Percentiles rank a stretch among this genome's conserved stretches.
Evolutionary conservation across 2,888 invertebrate species (phyloP).

Genomic region (Drosophila meridiana): DNA sequence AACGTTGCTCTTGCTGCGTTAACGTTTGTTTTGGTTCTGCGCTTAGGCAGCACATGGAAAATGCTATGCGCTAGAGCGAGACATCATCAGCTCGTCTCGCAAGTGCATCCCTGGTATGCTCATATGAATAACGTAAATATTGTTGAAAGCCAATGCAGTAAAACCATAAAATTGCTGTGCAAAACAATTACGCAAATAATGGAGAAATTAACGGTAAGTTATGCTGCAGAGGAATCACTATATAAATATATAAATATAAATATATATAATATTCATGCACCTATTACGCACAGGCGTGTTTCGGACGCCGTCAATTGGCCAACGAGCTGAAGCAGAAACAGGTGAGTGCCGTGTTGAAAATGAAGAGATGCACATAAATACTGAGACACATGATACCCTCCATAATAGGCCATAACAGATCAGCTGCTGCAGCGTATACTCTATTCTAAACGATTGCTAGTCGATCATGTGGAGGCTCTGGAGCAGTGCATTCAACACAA

Average conservation of each 20-base stretch:
- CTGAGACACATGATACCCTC: neutral
- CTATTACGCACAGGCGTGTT: constrained; percentile 34
- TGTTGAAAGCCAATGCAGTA: constrained; percentile 32
- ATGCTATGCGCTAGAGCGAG: constrained; percentile 20
- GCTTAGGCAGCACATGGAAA: neutral
- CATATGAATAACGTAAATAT: constrained; percentile 49
- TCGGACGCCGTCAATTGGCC: constrained; percentile 57
- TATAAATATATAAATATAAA: neutral
- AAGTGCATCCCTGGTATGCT: constrained; percentile 36
- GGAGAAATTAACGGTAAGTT: constrained; percentile 50
- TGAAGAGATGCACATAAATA: constrained; percentile 15
- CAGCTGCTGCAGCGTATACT: constrained; percentile 79
- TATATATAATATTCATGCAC: neutral
- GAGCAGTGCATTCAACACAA: constrained; percentile 76
- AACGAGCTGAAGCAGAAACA: constrained; percentile 82
- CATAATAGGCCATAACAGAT: constrained; percentile 71
- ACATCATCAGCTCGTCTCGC: constrained; percentile 4
- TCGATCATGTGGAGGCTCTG: constrained; percentile 84
- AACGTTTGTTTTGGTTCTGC: constrained; percentile 33
- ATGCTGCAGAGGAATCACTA: too few species aligned
- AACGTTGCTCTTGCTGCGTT: constrained; percentile 10
- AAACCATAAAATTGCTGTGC: constrained; percentile 15
- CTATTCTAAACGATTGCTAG: constrained; percentile 82
- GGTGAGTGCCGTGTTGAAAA: constrained; percentile 62
- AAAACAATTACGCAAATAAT: constrained; percentile 28